A percentile compares a stretch with the other conserved stretches of the same genome.
These are phyloP conservation scores for Herpailurus yagouaroundi DNA, from an alignment of 2,113 vertebrate species.

Conservation along the genomic window DNA sequence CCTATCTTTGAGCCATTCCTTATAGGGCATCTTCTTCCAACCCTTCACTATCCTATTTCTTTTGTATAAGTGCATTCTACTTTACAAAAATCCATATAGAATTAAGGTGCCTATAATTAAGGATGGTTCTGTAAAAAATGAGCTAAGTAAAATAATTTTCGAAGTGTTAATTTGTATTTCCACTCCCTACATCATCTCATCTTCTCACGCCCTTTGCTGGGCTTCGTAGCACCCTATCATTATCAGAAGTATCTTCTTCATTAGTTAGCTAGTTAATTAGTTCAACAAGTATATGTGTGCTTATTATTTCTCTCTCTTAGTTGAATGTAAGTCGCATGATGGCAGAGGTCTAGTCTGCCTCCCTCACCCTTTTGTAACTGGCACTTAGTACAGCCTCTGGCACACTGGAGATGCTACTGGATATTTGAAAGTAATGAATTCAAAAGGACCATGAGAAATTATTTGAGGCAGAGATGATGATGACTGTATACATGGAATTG, in stretches of 20 bases:
- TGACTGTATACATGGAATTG: neutral
- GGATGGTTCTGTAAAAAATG: neutral
- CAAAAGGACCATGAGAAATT: neutral
- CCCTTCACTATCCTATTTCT: neutral
- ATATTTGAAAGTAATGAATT: neutral
- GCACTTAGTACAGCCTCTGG: neutral
- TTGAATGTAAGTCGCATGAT: neutral
- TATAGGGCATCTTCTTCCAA: neutral
- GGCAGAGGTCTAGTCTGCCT: neutral
- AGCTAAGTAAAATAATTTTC: neutral
- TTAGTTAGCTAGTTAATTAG: neutral
- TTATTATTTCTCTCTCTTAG: neutral
- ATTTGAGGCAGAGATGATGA: neutral
- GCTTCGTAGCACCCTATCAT: neutral
- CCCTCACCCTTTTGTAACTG: neutral
- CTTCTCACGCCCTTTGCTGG: neutral
- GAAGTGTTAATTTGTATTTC: neutral
- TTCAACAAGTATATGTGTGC: neutral
- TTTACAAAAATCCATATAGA: neutral
- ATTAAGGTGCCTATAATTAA: neutral
- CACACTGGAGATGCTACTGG: neutral
- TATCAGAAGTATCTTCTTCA: neutral
- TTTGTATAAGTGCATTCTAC: neutral
- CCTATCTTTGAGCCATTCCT: neutral
- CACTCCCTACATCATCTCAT: neutral